Base-by-base conservation (phyloP, 2,797 vertebrate species). In the Clamator glandarius region DNA sequence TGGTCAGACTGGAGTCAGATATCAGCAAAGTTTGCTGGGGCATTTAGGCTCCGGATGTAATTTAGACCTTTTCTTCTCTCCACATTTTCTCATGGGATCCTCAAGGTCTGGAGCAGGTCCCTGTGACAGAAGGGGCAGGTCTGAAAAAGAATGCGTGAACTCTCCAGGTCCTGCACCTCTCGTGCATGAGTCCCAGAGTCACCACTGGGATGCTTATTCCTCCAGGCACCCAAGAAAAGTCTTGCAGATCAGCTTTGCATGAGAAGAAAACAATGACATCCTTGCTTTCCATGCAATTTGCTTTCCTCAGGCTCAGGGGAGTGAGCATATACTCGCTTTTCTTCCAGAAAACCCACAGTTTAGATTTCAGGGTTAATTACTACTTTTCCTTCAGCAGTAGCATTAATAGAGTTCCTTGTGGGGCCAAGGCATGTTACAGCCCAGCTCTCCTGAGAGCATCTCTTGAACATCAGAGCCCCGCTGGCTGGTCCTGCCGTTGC, bases 341-440 rank as follows among this genome's bases (percentile, higher is more conserved):
- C 66, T 67, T 81, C 62, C 48, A 18, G 51, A 77, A 69, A 29
- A 18, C 52, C 87, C 67, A 33, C 24, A 35, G 11, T 55, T 51
- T 35, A 44, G 48, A 41, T 94, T 84, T 76, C 51, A 78, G 88
- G 55, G 76, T 82, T 84, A 83, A 94, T 91, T 74, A 54, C 84
- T 48, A 24, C 73, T 83, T 87, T 74, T 92, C 75, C 72, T 83
- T 83, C 91, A 85, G 68, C 76, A 85, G 92, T 28, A 86, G n/a
- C 67, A 44, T 75, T 75, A 70, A 35, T 29, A 20, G 25, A 19
- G 55, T 8, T 79, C 52, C 87, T 93, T 0, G 0, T 41, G 63
- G 50, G 78, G 59, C 70, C 54, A 35, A 62, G 61, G 50, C 82
- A 50, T 42, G 44, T 82, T 59, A 11, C 29, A 91, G 86, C 70